Percentiles rank a stretch among this genome's conserved stretches.
These are phyloP conservation scores for Oeneis ivallda DNA, from an alignment of 2,888 invertebrate species.

Conservation along the genomic window DNA sequence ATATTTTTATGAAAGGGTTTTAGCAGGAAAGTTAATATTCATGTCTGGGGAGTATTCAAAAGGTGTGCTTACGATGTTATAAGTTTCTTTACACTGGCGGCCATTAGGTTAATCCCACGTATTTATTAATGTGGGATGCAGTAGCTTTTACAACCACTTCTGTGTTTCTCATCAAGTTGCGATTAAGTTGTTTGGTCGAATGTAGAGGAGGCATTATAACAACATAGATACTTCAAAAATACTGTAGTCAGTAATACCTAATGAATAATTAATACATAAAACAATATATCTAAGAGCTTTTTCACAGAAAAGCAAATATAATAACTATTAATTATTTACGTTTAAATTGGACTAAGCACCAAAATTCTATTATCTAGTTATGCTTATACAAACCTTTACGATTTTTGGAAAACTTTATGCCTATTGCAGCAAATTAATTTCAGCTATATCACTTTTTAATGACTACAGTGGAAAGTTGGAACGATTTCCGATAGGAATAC, in stretches of 20 bases:
- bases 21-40: background rate
- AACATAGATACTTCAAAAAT: conserved; percentile 17
- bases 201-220: conserved; percentile 4
- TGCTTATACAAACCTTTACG: conserved; percentile 33
- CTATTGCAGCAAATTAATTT: conserved; percentile 37
- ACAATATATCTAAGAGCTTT: conserved; percentile 21
- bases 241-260: conserved; percentile 24
- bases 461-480: conserved; percentile 36
- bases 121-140: background rate
- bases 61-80: background rate
- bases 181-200: background rate
- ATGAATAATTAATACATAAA: conserved; percentile 28
- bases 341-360: conserved; percentile 38
- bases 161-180: background rate
- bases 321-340: conserved; percentile 26
- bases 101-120: background rate
- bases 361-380: conserved; percentile 36
- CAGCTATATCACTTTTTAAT: conserved; percentile 36
- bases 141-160: background rate
- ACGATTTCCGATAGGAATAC: conserved; percentile 35
- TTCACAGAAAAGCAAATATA: conserved; percentile 31
- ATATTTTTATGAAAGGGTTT: background rate
- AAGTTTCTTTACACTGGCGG: background rate
- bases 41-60: background rate
- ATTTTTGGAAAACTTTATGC: conserved; percentile 32